Conservation (phyloP, 2,113 vertebrate genomes). For the Diadophis punctatus region DNA sequence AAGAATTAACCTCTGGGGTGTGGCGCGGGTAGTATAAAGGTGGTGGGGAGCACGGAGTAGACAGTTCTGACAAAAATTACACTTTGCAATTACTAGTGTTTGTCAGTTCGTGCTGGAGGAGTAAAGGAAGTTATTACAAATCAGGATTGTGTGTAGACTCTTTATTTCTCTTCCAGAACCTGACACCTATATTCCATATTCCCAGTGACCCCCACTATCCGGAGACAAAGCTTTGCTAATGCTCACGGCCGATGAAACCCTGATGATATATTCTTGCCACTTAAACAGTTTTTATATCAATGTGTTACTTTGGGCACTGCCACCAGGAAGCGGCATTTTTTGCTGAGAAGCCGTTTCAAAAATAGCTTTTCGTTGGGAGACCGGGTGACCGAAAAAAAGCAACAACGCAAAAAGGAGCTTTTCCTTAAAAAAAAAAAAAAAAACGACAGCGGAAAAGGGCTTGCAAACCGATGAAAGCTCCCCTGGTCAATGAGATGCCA, state of each 20-base stretch:
- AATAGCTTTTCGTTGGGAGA: slow-evolving; percentile 17
- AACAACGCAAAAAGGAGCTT: not conserved
- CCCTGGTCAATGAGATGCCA: too few relatives aligned
- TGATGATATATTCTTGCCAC: not conserved
- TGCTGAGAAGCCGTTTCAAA: slow-evolving; percentile 15
- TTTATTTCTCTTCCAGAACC: too few relatives aligned
- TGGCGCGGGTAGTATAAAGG: too few relatives aligned
- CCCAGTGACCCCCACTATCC: not conserved
- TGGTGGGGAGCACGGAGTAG: too few relatives aligned
- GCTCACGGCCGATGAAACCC: not conserved
- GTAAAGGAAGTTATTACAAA: too few relatives aligned
- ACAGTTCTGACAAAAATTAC: too few relatives aligned
- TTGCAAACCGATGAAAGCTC: slow-evolving; percentile 1
- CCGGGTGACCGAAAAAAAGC: not conserved
- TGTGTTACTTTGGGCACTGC: slow-evolving; percentile 16
- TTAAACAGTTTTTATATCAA: slow-evolving; percentile 10
- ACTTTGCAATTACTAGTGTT: too few relatives aligned
- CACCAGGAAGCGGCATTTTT: slow-evolving; percentile 18
- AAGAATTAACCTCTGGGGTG: too few relatives aligned
- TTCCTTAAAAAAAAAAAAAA: not conserved
- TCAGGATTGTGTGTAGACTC: too few relatives aligned
- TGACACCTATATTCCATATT: not conserved
- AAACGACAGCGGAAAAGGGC: not conserved
- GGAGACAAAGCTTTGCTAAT: not conserved
- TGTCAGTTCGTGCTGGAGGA: too few relatives aligned